Evolutionary conservation across 2,888 invertebrate genomes (phyloP).

Genomic region (Tortrix viridana): DNA sequence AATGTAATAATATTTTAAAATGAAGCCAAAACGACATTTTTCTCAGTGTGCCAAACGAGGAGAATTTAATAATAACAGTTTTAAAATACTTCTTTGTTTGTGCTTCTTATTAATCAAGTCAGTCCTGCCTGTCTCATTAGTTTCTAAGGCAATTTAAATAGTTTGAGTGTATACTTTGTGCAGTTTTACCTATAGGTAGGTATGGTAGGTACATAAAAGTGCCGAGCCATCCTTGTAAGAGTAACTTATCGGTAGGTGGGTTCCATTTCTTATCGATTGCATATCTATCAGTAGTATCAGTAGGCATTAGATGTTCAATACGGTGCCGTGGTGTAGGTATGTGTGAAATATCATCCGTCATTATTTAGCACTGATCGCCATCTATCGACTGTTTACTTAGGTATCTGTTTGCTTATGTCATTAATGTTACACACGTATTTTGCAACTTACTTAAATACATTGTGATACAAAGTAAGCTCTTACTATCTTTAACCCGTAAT

Average conservation of each 20-base stretch:
- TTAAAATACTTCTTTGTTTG: too few relatives aligned
- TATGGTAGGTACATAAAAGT: too few relatives aligned
- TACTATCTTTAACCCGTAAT: too few relatives aligned
- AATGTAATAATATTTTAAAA: too few relatives aligned
- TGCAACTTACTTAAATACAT: background rate
- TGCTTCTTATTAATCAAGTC: too few relatives aligned
- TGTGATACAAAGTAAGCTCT: background rate
- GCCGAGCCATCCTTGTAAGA: constrained; percentile 3
- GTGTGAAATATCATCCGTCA: constrained; percentile 10
- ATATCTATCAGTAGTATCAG: constrained; percentile 28
- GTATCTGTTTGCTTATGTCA: background rate
- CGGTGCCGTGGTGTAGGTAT: constrained; percentile 26
- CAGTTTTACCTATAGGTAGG: background rate
- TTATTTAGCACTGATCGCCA: constrained; percentile 9
- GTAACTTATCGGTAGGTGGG: constrained; percentile 27
- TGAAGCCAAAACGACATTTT: too few relatives aligned
- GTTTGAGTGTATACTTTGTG: too few relatives aligned
- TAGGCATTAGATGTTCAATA: constrained; percentile 21
- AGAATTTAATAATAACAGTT: background rate
- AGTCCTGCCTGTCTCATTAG: too few relatives aligned
- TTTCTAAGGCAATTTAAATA: too few relatives aligned
- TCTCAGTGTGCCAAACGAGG: background rate
- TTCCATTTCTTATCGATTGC: constrained; percentile 23
- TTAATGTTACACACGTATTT: background rate
- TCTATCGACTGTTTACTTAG: background rate